These are phyloP conservation scores for Zaprionus gabonicus DNA, from an alignment of 1,140 invertebrate species.

Conservation along the genomic window DNA sequence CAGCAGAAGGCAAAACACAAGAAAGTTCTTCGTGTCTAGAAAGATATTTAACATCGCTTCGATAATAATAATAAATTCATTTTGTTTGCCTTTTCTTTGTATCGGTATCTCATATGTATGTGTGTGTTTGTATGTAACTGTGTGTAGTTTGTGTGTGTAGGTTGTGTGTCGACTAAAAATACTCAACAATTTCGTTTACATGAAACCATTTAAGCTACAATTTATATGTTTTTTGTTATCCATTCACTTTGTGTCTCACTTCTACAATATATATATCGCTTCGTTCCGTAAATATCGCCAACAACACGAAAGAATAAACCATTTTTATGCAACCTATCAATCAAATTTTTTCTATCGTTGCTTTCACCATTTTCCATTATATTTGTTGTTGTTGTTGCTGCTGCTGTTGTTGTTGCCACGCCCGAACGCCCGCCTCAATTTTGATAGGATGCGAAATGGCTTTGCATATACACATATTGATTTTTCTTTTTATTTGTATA, in stretches of 20 bases:
- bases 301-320: conserved; percentile 52
- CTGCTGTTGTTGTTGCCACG: conserved; percentile 29
- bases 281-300: conserved; percentile 17
- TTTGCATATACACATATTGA: neutral
- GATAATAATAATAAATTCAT: conserved; percentile 40
- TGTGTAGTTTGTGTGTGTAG: conserved; percentile 19
- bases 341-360: conserved; percentile 46
- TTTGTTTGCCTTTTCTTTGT: conserved; percentile 35
- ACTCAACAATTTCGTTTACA: conserved; percentile 79
- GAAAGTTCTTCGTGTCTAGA: conserved; percentile 45
- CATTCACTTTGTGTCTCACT: neutral
- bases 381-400: conserved; percentile 44
- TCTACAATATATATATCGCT: conserved; percentile 14
- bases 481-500: conserved; percentile 12
- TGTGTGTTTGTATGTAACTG: neutral
- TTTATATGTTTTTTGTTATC: conserved; percentile 58
- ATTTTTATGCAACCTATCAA: conserved; percentile 39
- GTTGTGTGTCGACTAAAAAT: conserved; percentile 70
- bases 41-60: conserved; percentile 11
- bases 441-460: conserved; percentile 28
- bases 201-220: conserved; percentile 83
- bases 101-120: conserved; percentile 40
- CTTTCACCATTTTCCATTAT: conserved; percentile 77
- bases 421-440: conserved; percentile 16
- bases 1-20: conserved; percentile 69